These are phyloP conservation scores for Gambelia wislizenii DNA, from an alignment of 2,797 vertebrate genomes.

Conservation along the genomic window DNA sequence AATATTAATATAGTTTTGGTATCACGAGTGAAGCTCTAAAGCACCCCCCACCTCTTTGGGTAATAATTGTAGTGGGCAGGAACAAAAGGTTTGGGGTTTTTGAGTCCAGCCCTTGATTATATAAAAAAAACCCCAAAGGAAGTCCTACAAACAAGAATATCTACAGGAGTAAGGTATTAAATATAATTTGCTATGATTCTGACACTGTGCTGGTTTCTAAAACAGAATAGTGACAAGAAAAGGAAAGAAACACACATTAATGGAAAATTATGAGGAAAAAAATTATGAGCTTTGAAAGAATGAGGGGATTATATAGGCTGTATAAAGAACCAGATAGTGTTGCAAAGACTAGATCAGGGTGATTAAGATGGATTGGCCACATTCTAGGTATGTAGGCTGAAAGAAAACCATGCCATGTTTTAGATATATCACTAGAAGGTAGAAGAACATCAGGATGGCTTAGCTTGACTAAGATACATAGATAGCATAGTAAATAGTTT, in stretches of 20 bases:
- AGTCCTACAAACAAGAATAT: neutral
- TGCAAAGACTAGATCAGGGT: neutral
- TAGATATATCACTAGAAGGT: constrained; percentile 13
- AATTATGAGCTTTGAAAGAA: constrained; percentile 19
- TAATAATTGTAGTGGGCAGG: too few relatives aligned
- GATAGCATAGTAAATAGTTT: neutral
- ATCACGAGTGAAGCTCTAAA: too few relatives aligned
- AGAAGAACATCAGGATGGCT: neutral
- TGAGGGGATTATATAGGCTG: constrained; percentile 16
- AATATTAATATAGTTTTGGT: too few relatives aligned
- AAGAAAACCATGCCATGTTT: constrained; percentile 19
- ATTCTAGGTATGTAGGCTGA: constrained; percentile 10
- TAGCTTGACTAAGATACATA: constrained; percentile 22
- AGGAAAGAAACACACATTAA: constrained; percentile 12
- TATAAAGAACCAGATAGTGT: neutral
- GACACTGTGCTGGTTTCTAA: neutral
- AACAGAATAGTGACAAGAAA: constrained; percentile 5
- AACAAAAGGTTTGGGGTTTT: neutral
- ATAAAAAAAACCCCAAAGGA: neutral
- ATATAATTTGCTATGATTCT: constrained; percentile 2
- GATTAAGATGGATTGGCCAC: constrained; percentile 28
- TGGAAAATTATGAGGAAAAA: constrained; percentile 7
- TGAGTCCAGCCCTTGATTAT: neutral
- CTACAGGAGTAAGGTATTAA: neutral
- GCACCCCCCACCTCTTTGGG: too few relatives aligned